These are phyloP conservation scores for Brachyhypopomus occidentalis DNA, from an alignment of 2,113 vertebrate species.

Conservation along the genomic window DNA sequence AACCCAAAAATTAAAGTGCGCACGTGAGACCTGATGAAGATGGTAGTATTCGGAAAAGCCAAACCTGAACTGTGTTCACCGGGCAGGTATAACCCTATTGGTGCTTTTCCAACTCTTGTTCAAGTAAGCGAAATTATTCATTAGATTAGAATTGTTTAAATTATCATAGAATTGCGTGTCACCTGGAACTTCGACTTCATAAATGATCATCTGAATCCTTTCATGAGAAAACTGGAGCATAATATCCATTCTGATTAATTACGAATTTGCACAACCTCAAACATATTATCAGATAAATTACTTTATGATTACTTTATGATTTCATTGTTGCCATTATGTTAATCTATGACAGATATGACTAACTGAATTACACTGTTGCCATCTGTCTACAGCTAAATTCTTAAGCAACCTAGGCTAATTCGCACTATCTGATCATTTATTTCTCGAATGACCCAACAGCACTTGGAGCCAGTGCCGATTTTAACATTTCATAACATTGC, in stretches of 20 bases:
- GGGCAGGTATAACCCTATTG: too few species aligned
- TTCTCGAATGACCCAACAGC: conserved; percentile 4
- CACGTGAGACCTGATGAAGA: too few species aligned
- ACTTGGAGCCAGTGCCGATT: neutral
- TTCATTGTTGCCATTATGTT: neutral
- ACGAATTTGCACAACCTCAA: too few species aligned
- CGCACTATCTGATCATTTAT: conserved; percentile 34
- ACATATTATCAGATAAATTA: neutral
- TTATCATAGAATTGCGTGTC: neutral
- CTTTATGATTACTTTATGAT: neutral
- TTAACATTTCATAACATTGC: conserved; percentile 11
- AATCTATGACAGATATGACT: neutral
- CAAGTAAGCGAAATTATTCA: too few species aligned
- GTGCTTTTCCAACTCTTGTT: neutral
- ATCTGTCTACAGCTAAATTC: neutral
- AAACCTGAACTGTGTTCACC: too few species aligned
- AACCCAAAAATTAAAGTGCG: too few species aligned
- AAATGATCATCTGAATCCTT: neutral
- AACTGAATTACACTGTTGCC: neutral
- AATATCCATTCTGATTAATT: too few species aligned
- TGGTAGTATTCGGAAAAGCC: too few species aligned
- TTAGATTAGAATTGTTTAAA: too few species aligned
- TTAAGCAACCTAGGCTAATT: conserved; percentile 19
- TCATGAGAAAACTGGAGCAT: too few species aligned
- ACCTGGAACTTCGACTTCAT: neutral